Percentiles rank a stretch among this genome's conserved stretches.
Conservation (phyloP, 2,797 vertebrate genomes). For the Staurois parvus region DNA sequence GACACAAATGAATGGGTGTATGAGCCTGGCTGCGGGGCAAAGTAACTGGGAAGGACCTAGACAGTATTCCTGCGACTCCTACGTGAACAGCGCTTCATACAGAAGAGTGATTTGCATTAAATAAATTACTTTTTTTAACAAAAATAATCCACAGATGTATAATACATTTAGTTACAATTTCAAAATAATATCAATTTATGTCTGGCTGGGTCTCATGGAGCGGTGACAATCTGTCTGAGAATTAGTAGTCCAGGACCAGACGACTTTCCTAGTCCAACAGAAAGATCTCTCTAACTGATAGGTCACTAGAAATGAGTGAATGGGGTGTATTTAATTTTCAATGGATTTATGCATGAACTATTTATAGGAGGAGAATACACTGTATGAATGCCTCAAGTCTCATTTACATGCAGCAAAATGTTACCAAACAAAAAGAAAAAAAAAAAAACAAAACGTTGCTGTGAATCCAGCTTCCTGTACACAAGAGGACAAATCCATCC, state of each 20-base stretch:
- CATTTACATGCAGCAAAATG: neutral
- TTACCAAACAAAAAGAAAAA: neutral
- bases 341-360: neutral
- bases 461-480: slow-evolving; percentile 25
- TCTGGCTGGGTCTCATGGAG: too few relatives aligned
- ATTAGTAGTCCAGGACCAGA: neutral
- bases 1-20: too few relatives aligned
- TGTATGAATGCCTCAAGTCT: neutral
- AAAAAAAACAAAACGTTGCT: slow-evolving; percentile 29
- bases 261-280: neutral
- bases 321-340: neutral
- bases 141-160: too few relatives aligned
- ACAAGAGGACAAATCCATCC: slow-evolving; percentile 18
- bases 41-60: too few relatives aligned
- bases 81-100: too few relatives aligned
- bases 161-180: too few relatives aligned
- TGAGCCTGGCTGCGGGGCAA: too few relatives aligned
- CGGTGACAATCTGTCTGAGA: neutral
- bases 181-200: too few relatives aligned
- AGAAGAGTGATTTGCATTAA: too few relatives aligned
- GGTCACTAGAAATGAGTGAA: neutral
- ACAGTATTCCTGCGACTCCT: too few relatives aligned
- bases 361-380: neutral
- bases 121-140: too few relatives aligned
- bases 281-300: neutral